A percentile compares a stretch with the other conserved stretches of the same genome.
Evolutionary conservation across 2,797 vertebrate genomes (phyloP).

Genomic region (Borostomias antarcticus): DNA sequence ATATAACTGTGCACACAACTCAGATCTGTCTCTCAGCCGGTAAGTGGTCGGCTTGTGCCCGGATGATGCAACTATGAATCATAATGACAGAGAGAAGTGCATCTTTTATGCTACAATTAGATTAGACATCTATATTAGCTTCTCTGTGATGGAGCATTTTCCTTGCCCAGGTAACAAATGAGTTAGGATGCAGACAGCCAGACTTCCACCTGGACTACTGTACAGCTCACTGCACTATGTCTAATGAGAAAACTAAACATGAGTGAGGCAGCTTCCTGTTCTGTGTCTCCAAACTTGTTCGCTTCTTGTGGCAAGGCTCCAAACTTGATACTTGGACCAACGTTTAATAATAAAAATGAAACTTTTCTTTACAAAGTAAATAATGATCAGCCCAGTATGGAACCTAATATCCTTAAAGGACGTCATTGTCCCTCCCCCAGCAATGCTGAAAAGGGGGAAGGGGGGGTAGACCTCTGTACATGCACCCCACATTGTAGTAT

Average conservation of each 20-base stretch:
- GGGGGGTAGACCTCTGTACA: too few relatives aligned
- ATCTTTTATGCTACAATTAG: constrained; percentile 26
- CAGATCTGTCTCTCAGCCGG: neutral
- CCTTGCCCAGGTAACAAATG: constrained; percentile 38
- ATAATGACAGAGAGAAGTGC: constrained; percentile 25
- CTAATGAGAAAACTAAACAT: neutral
- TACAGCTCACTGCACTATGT: neutral
- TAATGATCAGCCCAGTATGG: neutral
- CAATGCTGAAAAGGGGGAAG: too few relatives aligned
- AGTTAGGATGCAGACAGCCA: constrained; percentile 26
- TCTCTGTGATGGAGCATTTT: constrained; percentile 36
- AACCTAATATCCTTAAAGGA: neutral
- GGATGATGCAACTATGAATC: constrained; percentile 20
- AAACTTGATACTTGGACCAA: too few relatives aligned
- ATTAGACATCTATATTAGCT: constrained; percentile 46
- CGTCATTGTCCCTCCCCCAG: too few relatives aligned
- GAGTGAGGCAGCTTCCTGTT: neutral
- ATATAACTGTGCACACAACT: neutral
- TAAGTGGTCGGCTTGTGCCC: too few relatives aligned
- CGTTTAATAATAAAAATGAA: too few relatives aligned
- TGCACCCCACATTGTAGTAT: too few relatives aligned
- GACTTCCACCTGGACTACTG: too few relatives aligned
- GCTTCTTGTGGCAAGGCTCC: too few relatives aligned
- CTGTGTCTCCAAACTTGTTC: neutral
- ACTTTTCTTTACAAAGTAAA: too few relatives aligned